A percentile compares a stretch with the other conserved stretches of the same genome.
Evolutionary conservation across 2,113 vertebrate genomes (phyloP).

Genomic region (Nanorana parkeri): DNA sequence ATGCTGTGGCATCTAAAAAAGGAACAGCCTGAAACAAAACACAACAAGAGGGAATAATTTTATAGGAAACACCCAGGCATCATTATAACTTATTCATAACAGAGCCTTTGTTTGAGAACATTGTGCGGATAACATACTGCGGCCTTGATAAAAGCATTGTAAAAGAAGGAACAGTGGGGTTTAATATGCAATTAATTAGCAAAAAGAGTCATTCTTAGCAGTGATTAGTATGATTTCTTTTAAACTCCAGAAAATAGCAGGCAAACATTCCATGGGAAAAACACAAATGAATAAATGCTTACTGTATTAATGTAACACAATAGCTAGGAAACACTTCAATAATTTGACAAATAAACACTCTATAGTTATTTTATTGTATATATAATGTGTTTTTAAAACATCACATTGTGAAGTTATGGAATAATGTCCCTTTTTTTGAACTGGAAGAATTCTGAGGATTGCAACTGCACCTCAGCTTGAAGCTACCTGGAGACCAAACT

Average conservation of each 20-base stretch:
- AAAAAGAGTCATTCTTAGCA: constrained; percentile 19
- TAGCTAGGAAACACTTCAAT: too few relatives aligned
- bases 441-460: too few relatives aligned
- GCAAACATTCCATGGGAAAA: too few relatives aligned
- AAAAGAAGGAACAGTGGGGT: constrained; percentile 35
- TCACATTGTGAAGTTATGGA: too few relatives aligned
- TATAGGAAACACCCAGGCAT: constrained; percentile 37
- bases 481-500: too few relatives aligned
- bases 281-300: too few relatives aligned
- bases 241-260: not conserved
- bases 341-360: too few relatives aligned
- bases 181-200: constrained; percentile 43
- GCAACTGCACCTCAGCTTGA: too few relatives aligned
- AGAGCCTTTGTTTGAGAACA: constrained; percentile 32
- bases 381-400: too few relatives aligned
- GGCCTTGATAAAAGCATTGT: constrained; percentile 29
- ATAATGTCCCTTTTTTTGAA: too few relatives aligned
- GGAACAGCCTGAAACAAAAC: constrained; percentile 30
- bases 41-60: constrained; percentile 27
- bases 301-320: too few relatives aligned
- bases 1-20: constrained; percentile 38
- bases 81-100: constrained; percentile 40
- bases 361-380: too few relatives aligned
- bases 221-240: constrained; percentile 11
- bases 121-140: constrained; percentile 21